These are phyloP conservation scores for Tragelaphus imberbis DNA, from an alignment of 2,113 vertebrate species.

Conservation along the genomic window DNA sequence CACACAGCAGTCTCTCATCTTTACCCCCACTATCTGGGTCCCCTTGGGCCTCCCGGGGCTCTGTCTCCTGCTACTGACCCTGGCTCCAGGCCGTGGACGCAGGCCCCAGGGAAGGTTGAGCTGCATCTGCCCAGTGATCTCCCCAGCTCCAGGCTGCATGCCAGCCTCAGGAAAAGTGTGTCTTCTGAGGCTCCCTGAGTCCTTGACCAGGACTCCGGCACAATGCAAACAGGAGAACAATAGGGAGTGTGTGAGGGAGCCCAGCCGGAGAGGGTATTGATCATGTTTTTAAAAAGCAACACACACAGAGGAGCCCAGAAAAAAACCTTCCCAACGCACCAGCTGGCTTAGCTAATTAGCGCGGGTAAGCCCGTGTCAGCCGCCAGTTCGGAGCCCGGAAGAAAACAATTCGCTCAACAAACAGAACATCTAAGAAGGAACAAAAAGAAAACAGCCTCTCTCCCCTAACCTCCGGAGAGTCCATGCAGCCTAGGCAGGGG, in stretches of 20 bases:
- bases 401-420: slow-evolving; percentile 68
- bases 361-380: slow-evolving; percentile 36
- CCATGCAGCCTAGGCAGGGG: background rate
- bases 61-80: background rate
- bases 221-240: slow-evolving; percentile 41
- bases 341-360: slow-evolving; percentile 78
- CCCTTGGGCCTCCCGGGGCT: background rate
- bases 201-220: background rate
- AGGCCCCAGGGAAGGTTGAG: rapidly evolving
- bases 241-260: background rate
- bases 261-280: background rate
- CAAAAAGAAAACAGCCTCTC: slow-evolving; percentile 60
- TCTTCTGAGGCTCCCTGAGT: slow-evolving; percentile 4
- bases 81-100: background rate
- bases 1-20: background rate
- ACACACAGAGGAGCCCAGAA: background rate
- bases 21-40: background rate
- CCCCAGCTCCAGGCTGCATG: slow-evolving; percentile 5
- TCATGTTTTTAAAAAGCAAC: slow-evolving; percentile 66
- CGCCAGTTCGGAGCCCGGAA: slow-evolving; percentile 26
- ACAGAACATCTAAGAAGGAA: slow-evolving; percentile 55
- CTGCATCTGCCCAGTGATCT: background rate
- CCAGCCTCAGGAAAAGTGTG: background rate
- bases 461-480: slow-evolving; percentile 17
- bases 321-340: slow-evolving; percentile 55